Evolutionary conservation across 2,888 invertebrate species (phyloP), one percentile per base, ranked within the genome.

Genomic region (Sphecodes monilicornis): DNA sequence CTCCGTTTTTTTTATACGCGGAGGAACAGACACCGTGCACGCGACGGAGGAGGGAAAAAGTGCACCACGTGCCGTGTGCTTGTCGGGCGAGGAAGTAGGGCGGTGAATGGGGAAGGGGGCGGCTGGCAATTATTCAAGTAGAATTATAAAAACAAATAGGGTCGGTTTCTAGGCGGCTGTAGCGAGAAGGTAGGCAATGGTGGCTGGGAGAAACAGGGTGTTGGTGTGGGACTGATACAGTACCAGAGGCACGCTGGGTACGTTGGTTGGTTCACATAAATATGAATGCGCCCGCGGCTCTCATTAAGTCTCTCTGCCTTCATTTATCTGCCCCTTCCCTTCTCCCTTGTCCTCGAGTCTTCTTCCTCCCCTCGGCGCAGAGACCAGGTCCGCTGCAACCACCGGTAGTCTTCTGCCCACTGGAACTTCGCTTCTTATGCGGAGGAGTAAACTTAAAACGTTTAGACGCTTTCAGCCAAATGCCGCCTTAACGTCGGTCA

Each of bases 131-230:
- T 92, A 92, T 92, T 92, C 92, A 90, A 91, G 91, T 89, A 88
- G 91, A 92, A 93, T 92, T 92, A 93, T 93, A 91, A 93, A 93
- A 93, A 93, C 92, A 92, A 93, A 93, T 92, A 92, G 91, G 89
- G 89, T 90, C 84, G 88, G 89, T 89, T 87, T 84, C 86, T 84
- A 83, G 88, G 79, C 81, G 76, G 85, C 71, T 75, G 72, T 80
- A 77, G 78, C 69, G 82, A 74, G 82, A 79, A 83, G 89, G 78
- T 89, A 84, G 84, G 70, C 78, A 78, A 79, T 70, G 80, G 79
- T 82, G 84, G 79, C 68, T 57, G 80, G 29, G 74, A 80, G 85
- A 70, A 70, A 80, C 68, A 82, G 86, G 86, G 73, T 76, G 90
- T 76, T 81, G 85, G 86, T 72, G 82, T 39, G 81, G 72, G 85